A percentile compares a stretch with the other conserved stretches of the same genome.
phyloP scores from a whole-genome alignment of 2,888 invertebrate genomes.

The Loripinus fragilis region DNA sequence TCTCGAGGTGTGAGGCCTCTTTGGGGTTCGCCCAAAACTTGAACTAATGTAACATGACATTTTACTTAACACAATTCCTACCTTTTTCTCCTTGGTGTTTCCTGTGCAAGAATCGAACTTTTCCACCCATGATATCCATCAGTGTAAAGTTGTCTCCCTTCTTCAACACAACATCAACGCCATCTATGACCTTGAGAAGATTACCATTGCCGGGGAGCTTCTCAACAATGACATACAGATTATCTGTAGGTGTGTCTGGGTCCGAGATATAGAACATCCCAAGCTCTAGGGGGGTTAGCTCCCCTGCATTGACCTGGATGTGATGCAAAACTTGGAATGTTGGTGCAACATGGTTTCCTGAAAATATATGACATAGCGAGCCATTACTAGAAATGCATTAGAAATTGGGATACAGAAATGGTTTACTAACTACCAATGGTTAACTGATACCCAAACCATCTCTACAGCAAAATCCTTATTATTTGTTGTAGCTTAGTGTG shows the following conservation, averaged over 20 bases:
- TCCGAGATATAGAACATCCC: slow-evolving; percentile 68
- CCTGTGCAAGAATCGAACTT: slow-evolving; percentile 65
- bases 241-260: slow-evolving; percentile 66
- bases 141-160: slow-evolving; percentile 62
- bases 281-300: slow-evolving; percentile 53
- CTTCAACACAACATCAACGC: slow-evolving; percentile 62
- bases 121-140: slow-evolving; percentile 62
- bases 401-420: too few species aligned
- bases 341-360: slow-evolving; percentile 66
- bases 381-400: too few species aligned
- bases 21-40: too few species aligned
- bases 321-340: slow-evolving; percentile 63
- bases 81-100: slow-evolving; percentile 49
- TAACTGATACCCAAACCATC: too few species aligned
- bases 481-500: too few species aligned
- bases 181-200: slow-evolving; percentile 60
- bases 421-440: too few species aligned
- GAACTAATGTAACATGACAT: too few species aligned
- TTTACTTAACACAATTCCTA: slow-evolving; percentile 3
- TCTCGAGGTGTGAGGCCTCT: too few species aligned
- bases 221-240: slow-evolving; percentile 61
- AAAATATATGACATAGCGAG: too few species aligned
- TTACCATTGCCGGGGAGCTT: slow-evolving; percentile 64
- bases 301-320: slow-evolving; percentile 62
- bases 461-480: too few species aligned